Evolutionary conservation across 1,140 invertebrate species (phyloP).

Genomic region (Drosophila bipectinata): DNA sequence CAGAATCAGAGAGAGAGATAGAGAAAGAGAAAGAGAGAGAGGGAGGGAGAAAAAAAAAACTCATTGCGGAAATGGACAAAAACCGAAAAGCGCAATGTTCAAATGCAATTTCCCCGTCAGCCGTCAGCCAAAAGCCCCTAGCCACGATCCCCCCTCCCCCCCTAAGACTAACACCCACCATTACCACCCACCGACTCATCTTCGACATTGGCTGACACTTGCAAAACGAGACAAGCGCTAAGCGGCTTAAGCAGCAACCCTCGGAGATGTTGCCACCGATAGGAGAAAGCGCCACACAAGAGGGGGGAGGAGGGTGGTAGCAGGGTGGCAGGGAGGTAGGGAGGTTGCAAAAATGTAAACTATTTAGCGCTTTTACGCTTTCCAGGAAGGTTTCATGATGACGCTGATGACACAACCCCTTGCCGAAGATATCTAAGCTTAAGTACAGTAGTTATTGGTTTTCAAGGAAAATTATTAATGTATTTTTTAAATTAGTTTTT

Average conservation of each 20-base stretch:
- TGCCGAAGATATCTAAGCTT: not conserved
- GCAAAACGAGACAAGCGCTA: conserved; percentile 43
- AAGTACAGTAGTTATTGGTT: conserved; percentile 4
- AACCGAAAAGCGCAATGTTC: conserved; percentile 46
- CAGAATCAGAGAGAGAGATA: not conserved
- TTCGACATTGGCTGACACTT: conserved; percentile 47
- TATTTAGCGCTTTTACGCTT: conserved; percentile 57
- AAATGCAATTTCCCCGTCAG: conserved; percentile 50
- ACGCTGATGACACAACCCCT: conserved; percentile 24
- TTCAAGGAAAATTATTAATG: not conserved
- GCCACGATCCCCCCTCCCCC: not conserved
- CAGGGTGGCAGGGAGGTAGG: not conserved
- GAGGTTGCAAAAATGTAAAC: conserved; percentile 38
- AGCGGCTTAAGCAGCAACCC: conserved; percentile 49
- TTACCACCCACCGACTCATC: not conserved
- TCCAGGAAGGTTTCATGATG: conserved; percentile 44
- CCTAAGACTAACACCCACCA: not conserved
- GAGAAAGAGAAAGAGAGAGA: not conserved
- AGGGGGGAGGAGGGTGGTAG: not conserved
- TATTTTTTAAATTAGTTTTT: not conserved
- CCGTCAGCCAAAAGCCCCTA: conserved; percentile 16
- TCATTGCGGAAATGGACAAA: conserved; percentile 54
- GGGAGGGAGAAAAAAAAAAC: conserved; percentile 18
- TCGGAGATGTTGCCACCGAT: conserved; percentile 22
- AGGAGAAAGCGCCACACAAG: not conserved